Evolutionary conservation across 2,888 invertebrate genomes (phyloP).

Genomic region (Apomyelois bistriatella): DNA sequence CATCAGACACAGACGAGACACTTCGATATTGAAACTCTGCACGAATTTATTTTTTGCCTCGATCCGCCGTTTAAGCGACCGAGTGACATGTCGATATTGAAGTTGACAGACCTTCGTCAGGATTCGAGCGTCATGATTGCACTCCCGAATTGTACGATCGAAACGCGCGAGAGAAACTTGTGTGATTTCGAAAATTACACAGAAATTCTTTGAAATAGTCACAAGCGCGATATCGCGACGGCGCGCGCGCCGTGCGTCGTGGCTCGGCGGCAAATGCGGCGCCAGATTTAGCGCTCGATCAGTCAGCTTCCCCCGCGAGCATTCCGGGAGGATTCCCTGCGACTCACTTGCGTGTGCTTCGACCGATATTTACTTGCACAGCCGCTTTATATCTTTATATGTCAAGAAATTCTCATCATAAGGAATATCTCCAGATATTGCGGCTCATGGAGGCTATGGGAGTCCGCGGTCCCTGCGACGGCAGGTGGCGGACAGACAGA

Average conservation of each 20-base stretch:
- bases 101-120: constrained; percentile 2
- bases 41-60: constrained; percentile 6
- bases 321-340: constrained; percentile 77
- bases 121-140: constrained; percentile 35
- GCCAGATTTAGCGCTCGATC: constrained; percentile 60
- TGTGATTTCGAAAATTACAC: background rate
- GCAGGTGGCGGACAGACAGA: constrained; percentile 72
- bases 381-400: background rate
- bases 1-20: background rate
- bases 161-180: background rate
- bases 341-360: constrained; percentile 56
- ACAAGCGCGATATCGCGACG: constrained; percentile 12
- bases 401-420: background rate
- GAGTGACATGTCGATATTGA: background rate
- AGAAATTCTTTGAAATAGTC: background rate
- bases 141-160: background rate
- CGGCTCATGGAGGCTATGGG: background rate
- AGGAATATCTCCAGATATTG: background rate
- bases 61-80: background rate
- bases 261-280: constrained; percentile 69
- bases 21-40: constrained; percentile 29
- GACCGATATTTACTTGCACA: background rate
- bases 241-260: constrained; percentile 60
- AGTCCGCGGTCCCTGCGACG: constrained; percentile 26
- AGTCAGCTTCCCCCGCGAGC: constrained; percentile 62